These are phyloP conservation scores for Gymnorhina tibicen DNA, from an alignment of 2,113 vertebrate species.

Conservation along the genomic window DNA sequence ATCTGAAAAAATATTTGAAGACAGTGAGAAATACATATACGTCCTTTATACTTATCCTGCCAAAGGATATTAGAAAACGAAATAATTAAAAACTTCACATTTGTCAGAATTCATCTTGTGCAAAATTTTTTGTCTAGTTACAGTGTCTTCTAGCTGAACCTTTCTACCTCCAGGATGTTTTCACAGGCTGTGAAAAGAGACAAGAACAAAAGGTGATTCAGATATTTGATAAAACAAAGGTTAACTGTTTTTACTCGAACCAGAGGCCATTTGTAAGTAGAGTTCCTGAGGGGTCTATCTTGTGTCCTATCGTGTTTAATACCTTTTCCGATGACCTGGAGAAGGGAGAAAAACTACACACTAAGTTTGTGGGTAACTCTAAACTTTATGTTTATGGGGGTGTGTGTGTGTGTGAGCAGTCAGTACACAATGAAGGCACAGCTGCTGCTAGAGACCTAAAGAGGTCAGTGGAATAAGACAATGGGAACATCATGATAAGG, in stretches of 20 bases:
- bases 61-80: not conserved
- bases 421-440: not conserved
- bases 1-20: not conserved
- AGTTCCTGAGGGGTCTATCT: not conserved
- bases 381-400: not conserved
- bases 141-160: not conserved
- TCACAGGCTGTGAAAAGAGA: not conserved
- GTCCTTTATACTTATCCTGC: not conserved
- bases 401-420: not conserved
- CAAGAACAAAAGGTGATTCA: not conserved
- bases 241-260: not conserved
- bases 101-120: not conserved
- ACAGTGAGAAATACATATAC: not conserved
- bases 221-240: not conserved
- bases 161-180: not conserved
- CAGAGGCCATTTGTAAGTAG: not conserved
- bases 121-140: not conserved
- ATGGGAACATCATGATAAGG: not conserved
- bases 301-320: not conserved
- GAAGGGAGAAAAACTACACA: not conserved
- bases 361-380: not conserved
- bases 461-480: not conserved
- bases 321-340: not conserved
- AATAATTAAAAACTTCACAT: not conserved
- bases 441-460: not conserved